Evolutionary conservation across 2,888 invertebrate genomes (phyloP).

Genomic region (Rhodophaea formosa): DNA sequence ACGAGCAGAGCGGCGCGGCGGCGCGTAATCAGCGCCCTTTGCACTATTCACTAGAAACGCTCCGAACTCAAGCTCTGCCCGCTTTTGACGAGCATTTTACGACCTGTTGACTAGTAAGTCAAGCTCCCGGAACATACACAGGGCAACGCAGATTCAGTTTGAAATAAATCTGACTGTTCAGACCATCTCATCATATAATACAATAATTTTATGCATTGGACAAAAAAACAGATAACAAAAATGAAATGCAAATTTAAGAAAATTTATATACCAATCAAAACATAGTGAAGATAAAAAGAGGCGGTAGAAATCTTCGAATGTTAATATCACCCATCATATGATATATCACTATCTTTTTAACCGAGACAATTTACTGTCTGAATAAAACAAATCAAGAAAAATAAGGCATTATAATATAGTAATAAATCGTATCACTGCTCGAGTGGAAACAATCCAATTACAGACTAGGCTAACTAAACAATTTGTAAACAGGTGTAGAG

Average conservation of each 20-base stretch:
- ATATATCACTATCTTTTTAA: too few relatives aligned
- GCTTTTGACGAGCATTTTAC: conserved; percentile 72
- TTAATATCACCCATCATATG: too few relatives aligned
- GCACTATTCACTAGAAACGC: conserved; percentile 64
- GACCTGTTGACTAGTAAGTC: conserved; percentile 76
- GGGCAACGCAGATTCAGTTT: too few relatives aligned
- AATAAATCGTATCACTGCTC: background rate
- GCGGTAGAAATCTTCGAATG: too few relatives aligned
- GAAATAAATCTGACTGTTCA: too few relatives aligned
- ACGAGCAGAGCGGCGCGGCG: conserved; percentile 62
- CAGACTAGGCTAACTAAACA: conserved; percentile 42
- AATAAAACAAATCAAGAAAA: background rate
- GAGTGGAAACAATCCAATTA: conserved; percentile 34
- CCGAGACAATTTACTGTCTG: background rate
- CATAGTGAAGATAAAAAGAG: too few relatives aligned
- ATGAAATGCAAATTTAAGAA: too few relatives aligned
- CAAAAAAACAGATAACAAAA: too few relatives aligned
- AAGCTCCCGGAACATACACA: conserved; percentile 51
- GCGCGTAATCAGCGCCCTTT: conserved; percentile 74
- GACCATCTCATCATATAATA: too few relatives aligned
- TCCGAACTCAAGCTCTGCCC: conserved; percentile 54
- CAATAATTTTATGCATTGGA: too few relatives aligned
- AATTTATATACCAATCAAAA: too few relatives aligned
- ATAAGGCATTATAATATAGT: background rate
- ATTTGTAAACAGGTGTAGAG: conserved; percentile 53